These are phyloP conservation scores for Drosophila punjabiensis DNA, from an alignment of 1,140 invertebrate genomes.

Conservation along the genomic window DNA sequence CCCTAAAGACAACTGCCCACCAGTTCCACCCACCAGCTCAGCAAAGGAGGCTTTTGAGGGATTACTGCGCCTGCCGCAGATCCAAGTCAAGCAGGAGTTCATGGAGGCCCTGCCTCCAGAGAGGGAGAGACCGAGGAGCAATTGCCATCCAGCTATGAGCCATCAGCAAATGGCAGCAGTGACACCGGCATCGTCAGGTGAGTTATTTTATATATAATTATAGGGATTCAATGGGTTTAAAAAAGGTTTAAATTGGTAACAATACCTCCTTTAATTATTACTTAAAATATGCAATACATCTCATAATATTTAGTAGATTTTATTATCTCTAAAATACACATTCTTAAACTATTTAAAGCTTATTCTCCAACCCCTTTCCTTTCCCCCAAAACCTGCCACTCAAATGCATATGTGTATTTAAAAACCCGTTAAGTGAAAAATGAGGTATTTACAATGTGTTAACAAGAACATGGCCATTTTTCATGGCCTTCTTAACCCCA, in stretches of 20 bases:
- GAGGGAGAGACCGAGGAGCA: not conserved
- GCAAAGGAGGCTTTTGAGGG: constrained; percentile 36
- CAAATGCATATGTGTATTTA: constrained; percentile 67
- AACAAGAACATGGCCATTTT: constrained; percentile 82
- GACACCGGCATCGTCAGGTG: constrained; percentile 26
- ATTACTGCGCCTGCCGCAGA: constrained; percentile 64
- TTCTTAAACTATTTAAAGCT: not conserved
- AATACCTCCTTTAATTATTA: not conserved
- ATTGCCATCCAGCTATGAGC: constrained; percentile 19
- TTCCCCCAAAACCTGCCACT: constrained; percentile 1
- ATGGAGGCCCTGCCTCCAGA: constrained; percentile 57
- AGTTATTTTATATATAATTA: not conserved
- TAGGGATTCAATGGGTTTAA: not conserved
- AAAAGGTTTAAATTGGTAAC: not conserved
- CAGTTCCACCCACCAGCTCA: constrained; percentile 47
- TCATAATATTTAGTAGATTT: not conserved
- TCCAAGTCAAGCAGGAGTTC: constrained; percentile 81
- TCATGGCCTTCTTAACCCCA: constrained; percentile 54
- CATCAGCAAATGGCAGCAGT: constrained; percentile 23
- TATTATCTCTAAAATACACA: not conserved
- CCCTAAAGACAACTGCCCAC: constrained; percentile 67
- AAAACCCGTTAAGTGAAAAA: constrained; percentile 84
- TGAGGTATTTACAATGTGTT: constrained; percentile 85
- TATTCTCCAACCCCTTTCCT: not conserved
- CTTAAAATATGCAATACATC: not conserved